These are phyloP conservation scores for Lamellibrachia satsuma DNA, from an alignment of 2,888 invertebrate species.

Conservation along the genomic window DNA sequence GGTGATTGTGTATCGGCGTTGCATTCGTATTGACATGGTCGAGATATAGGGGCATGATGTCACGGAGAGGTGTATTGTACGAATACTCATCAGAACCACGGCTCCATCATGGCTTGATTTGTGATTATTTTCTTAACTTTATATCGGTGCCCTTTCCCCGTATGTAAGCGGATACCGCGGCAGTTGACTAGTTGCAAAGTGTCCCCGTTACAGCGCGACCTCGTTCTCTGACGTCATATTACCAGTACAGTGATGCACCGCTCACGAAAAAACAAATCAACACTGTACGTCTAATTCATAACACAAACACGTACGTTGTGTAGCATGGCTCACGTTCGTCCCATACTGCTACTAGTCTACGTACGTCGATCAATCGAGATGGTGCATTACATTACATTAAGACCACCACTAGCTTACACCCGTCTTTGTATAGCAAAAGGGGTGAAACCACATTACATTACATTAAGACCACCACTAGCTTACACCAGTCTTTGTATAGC, in stretches of 20 bases:
- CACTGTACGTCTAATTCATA: background rate
- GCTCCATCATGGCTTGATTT: background rate
- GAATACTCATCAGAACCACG: background rate
- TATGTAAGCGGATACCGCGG: background rate
- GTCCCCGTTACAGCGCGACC: background rate
- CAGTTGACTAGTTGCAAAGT: background rate
- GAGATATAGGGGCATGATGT: background rate
- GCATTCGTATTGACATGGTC: background rate
- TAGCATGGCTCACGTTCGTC: background rate
- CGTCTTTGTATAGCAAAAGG: too few relatives aligned
- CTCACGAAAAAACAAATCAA: background rate
- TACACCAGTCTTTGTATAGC: too few relatives aligned
- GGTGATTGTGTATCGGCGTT: background rate
- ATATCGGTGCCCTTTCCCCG: background rate
- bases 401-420: too few relatives aligned
- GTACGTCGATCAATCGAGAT: background rate
- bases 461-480: too few relatives aligned
- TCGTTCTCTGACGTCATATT: background rate
- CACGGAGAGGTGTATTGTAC: background rate
- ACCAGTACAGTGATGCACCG: background rate
- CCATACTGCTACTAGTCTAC: background rate
- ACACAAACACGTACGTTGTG: background rate
- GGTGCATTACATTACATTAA: background rate
- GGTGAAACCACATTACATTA: too few relatives aligned
- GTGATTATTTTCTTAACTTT: background rate